Evolutionary conservation across 2,888 invertebrate genomes (phyloP).

Genomic region (Gymnocheta viridis): DNA sequence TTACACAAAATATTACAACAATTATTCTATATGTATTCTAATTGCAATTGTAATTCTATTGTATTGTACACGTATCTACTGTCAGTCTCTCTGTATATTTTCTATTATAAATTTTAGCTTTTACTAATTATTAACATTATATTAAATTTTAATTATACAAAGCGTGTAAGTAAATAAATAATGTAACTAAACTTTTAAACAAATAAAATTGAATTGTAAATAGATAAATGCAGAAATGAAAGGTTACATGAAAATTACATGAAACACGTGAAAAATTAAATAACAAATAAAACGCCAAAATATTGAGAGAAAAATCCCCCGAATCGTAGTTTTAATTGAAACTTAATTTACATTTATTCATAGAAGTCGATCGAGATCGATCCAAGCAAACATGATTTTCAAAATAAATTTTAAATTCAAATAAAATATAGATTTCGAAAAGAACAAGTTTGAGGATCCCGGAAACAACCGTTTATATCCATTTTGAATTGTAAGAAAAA

Average conservation of each 20-base stretch:
- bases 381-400: neutral
- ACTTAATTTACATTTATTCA: slow-evolving; percentile 5
- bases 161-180: slow-evolving; percentile 62
- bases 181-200: slow-evolving; percentile 49
- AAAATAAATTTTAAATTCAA: neutral
- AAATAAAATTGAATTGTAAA: slow-evolving; percentile 43
- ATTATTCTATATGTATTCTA: slow-evolving; percentile 5
- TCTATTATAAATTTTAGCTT: slow-evolving; percentile 45
- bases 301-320: neutral
- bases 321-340: neutral
- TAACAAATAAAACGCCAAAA: slow-evolving; percentile 40
- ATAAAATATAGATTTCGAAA: neutral
- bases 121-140: slow-evolving; percentile 29
- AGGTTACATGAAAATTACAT: slow-evolving; percentile 12
- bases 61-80: slow-evolving; percentile 36
- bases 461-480: too few species aligned
- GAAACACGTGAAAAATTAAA: slow-evolving; percentile 21
- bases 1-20: slow-evolving; percentile 25
- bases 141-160: slow-evolving; percentile 22
- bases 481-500: too few species aligned
- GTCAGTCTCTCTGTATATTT: slow-evolving; percentile 54
- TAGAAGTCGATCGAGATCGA: neutral
- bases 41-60: slow-evolving; percentile 5
- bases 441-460: too few species aligned
- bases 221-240: slow-evolving; percentile 12